phyloP scores from a whole-genome alignment of 2,888 invertebrate genomes.

The Drosophila peninsularis region DNA sequence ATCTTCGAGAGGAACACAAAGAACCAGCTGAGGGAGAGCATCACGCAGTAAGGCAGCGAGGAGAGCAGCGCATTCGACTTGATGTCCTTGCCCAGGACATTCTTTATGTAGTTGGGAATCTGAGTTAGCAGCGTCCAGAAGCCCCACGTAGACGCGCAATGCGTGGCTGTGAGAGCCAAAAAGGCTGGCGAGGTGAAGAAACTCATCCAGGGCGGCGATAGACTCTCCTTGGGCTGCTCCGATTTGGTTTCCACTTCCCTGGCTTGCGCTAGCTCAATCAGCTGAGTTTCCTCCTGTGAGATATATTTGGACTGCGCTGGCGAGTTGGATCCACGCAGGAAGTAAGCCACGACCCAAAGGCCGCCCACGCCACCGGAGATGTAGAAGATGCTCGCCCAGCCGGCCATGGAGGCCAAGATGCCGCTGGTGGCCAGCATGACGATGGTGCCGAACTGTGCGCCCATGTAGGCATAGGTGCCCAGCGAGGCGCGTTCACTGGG shows the following conservation, averaged over 20 bases:
- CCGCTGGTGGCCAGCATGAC: slow-evolving; percentile 90
- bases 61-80: slow-evolving; percentile 87
- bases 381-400: slow-evolving; percentile 90
- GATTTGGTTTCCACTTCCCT: slow-evolving; percentile 50
- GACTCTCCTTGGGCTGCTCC: slow-evolving; percentile 49
- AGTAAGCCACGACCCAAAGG: slow-evolving; percentile 86
- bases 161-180: slow-evolving; percentile 86
- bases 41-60: slow-evolving; percentile 86
- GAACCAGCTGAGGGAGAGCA: slow-evolving; percentile 85
- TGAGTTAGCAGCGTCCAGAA: slow-evolving; percentile 90
- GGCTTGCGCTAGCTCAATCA: slow-evolving; percentile 87
- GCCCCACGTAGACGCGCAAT: slow-evolving; percentile 87
- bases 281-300: slow-evolving; percentile 87
- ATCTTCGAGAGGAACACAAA: slow-evolving; percentile 86
- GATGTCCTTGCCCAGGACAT: slow-evolving; percentile 89
- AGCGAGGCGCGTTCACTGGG: slow-evolving; percentile 87
- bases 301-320: slow-evolving; percentile 87
- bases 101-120: slow-evolving; percentile 89
- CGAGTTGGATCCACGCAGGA: slow-evolving; percentile 87
- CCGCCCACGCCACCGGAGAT: slow-evolving; percentile 86
- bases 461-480: slow-evolving; percentile 86
- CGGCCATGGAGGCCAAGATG: slow-evolving; percentile 86
- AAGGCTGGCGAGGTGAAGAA: slow-evolving; percentile 87
- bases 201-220: slow-evolving; percentile 87
- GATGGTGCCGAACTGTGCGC: slow-evolving; percentile 89